phyloP scores from a whole-genome alignment of 2,113 vertebrate species.

The Mixornis gularis region DNA sequence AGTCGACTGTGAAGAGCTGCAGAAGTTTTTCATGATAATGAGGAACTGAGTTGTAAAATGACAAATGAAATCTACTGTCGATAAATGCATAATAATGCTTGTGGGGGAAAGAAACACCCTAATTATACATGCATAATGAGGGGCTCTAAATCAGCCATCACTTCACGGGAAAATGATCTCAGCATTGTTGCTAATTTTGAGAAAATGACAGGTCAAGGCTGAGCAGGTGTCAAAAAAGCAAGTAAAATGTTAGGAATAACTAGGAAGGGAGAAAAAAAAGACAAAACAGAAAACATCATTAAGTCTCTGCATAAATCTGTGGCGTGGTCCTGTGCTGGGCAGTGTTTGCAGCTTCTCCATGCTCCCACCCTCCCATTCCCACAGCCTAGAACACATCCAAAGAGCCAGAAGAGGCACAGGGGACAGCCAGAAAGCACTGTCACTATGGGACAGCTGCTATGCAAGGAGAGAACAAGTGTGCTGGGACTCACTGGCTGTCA shows the following conservation, averaged over 20 bases:
- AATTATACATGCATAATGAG: slow-evolving; percentile 61
- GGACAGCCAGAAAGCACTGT: neutral
- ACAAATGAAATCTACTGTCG: slow-evolving; percentile 1
- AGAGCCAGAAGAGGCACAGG: neutral
- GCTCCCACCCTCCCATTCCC: neutral
- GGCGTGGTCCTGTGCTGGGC: neutral
- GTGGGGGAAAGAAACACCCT: neutral
- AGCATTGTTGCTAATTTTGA: neutral
- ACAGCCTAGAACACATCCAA: neutral
- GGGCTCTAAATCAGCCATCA: slow-evolving; percentile 49
- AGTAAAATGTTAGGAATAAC: slow-evolving; percentile 23
- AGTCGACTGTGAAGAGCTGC: neutral
- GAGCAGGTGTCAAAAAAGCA: slow-evolving; percentile 49
- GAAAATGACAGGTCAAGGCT: slow-evolving; percentile 55
- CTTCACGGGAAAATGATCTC: slow-evolving; percentile 32
- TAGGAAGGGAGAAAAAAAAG: neutral
- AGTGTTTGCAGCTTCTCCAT: neutral
- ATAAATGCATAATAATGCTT: slow-evolving; percentile 49
- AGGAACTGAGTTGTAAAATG: slow-evolving; percentile 3
- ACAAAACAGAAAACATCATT: neutral
- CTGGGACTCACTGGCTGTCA: neutral
- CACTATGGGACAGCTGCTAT: neutral
- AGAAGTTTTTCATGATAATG: slow-evolving; percentile 44
- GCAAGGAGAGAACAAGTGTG: neutral
- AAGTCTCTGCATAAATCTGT: neutral